Evolutionary conservation across 2,113 vertebrate genomes (phyloP), one percentile per base, ranked within the genome.

Genomic region (human (Homo sapiens)): DNA sequence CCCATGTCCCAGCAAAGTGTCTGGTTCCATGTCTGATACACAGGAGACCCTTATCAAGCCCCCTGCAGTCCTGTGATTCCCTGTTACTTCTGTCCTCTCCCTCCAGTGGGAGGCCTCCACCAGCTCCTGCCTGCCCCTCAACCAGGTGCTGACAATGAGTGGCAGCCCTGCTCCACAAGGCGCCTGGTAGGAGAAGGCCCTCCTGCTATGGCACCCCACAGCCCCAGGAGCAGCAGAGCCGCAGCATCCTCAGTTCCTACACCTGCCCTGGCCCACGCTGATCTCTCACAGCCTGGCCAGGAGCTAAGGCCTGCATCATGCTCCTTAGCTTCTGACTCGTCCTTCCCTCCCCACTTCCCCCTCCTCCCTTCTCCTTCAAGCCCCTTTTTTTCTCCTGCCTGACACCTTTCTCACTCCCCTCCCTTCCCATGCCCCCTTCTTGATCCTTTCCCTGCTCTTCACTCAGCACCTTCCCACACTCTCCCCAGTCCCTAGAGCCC

Each of bases 141-240:
- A 99, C 99, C 57, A 99, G 96, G 70, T 99, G 98, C 38, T 99
- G 97, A 30, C 98, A 99, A 97, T 96, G 86, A 22, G 99, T 99
- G 2, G 99, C 99, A 0, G 99, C 99, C 8, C 99, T 99, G 18
- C 99, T 99, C 99, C 98, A 99, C 82, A 99, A 98, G 0, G 99
- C 99, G 45, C 99, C 99, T 2, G 98, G 91, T 99, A 99, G 35
- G 99, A 99, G 73, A 99, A 99, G 79, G 99, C 99, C 11, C 99
- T 98, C 97, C 99, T 99, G 89, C 98, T 90, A 3, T 99, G 98
- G 70, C 95, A 98, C 16, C 97, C 90, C 40, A 57, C 94, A 73
- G 17, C 64, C 48, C 52, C 22, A 35, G 32, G 82, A 27, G 45
- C 3, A 20, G 61, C 5, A 89, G 13, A 72, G 9, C 76, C 20